A percentile compares a stretch with the other conserved stretches of the same genome.
phyloP scores from a whole-genome alignment of 2,797 vertebrate genomes.

The Chlorospingus flavigularis region DNA sequence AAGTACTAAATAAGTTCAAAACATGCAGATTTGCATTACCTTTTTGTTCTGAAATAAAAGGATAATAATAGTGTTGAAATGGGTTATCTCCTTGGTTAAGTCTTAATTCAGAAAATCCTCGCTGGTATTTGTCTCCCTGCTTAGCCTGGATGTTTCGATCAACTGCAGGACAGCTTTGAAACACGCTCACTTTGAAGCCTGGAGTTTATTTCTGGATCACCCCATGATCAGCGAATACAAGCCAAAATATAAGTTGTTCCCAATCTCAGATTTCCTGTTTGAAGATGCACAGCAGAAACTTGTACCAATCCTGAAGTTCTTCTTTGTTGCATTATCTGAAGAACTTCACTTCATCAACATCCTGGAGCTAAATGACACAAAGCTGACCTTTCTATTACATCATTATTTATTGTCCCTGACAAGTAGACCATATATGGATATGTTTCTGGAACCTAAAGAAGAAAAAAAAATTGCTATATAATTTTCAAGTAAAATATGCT shows the following conservation, averaged over 20 bases:
- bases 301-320: slow-evolving; percentile 35
- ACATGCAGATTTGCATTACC: slow-evolving; percentile 74
- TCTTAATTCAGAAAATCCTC: slow-evolving; percentile 67
- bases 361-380: slow-evolving; percentile 64
- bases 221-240: slow-evolving; percentile 78
- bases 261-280: slow-evolving; percentile 79
- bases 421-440: slow-evolving; percentile 80
- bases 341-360: slow-evolving; percentile 59
- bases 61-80: neutral
- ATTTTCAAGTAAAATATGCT: slow-evolving; percentile 32
- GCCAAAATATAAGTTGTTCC: slow-evolving; percentile 78
- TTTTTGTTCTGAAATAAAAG: slow-evolving; percentile 60
- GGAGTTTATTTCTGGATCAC: slow-evolving; percentile 83
- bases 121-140: slow-evolving; percentile 55
- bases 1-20: slow-evolving; percentile 35
- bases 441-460: slow-evolving; percentile 73
- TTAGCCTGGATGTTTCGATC: slow-evolving; percentile 65
- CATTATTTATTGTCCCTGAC: slow-evolving; percentile 75
- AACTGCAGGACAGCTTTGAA: slow-evolving; percentile 73
- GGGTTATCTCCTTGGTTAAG: slow-evolving; percentile 34
- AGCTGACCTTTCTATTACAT: slow-evolving; percentile 66
- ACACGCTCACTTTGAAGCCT: slow-evolving; percentile 72
- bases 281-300: slow-evolving; percentile 58
- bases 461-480: slow-evolving; percentile 10
- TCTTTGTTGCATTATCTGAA: slow-evolving; percentile 42